Percentiles rank a stretch among this genome's conserved stretches.
phyloP scores from a whole-genome alignment of 2,888 invertebrate species.

The Rhopalosiphum nymphaeae region DNA sequence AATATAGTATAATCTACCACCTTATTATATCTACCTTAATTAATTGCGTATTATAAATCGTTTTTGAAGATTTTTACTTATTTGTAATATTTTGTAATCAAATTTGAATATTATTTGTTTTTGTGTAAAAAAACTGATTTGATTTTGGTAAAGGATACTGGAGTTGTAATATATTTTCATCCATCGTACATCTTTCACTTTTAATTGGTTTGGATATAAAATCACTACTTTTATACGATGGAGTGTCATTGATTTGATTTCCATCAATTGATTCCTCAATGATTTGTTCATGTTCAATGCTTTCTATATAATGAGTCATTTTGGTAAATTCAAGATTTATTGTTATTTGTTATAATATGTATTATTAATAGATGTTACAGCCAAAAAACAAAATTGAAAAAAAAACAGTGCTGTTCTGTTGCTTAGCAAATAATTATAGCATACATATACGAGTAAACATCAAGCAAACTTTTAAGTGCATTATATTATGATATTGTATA shows the following conservation, averaged over 20 bases:
- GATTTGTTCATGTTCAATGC: background rate
- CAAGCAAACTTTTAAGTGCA: no score
- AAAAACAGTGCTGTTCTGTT: background rate
- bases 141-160: slow-evolving; percentile 77
- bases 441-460: no score
- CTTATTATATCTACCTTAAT: no score
- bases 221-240: slow-evolving; percentile 71
- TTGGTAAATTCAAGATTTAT: background rate
- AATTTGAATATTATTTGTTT: background rate
- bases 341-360: no score
- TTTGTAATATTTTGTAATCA: background rate
- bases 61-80: background rate
- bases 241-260: background rate
- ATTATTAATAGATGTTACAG: no score
- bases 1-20: background rate
- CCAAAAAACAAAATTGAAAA: background rate
- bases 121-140: background rate
- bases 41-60: background rate
- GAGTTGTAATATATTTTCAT: slow-evolving; percentile 76
- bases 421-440: background rate
- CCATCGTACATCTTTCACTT: slow-evolving; percentile 74
- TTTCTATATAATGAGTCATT: background rate
- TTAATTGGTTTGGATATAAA: slow-evolving; percentile 75
- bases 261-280: background rate
- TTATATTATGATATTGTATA: no score